phyloP scores from a whole-genome alignment of 2,113 vertebrate genomes.

The Turdus rufiventris region DNA sequence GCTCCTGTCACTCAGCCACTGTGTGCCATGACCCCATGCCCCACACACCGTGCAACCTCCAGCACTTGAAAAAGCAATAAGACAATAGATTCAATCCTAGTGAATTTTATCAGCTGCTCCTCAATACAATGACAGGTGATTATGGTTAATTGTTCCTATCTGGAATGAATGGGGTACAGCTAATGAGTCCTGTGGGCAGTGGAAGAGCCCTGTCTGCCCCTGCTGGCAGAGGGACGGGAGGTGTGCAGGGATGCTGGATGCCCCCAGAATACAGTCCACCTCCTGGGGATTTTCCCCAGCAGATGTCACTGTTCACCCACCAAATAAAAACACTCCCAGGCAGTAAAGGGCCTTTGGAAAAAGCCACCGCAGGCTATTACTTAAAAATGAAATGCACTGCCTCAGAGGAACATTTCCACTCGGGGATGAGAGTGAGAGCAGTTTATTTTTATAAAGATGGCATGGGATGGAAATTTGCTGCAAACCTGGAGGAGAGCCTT shows the following conservation, averaged over 20 bases:
- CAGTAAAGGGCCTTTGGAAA: not conserved
- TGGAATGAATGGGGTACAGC: not conserved
- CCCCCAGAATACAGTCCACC: not conserved
- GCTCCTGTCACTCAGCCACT: rapidly evolving
- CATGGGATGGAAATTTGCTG: not conserved
- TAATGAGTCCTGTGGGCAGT: not conserved
- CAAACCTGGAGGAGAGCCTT: not conserved
- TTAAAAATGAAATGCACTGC: not conserved
- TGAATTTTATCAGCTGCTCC: not conserved
- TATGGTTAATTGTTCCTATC: not conserved
- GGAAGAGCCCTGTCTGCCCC: not conserved
- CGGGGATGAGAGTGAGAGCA: not conserved
- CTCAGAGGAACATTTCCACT: not conserved
- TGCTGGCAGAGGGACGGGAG: too few relatives aligned
- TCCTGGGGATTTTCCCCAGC: not conserved
- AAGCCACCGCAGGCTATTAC: not conserved
- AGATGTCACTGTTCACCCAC: constrained; percentile 69
- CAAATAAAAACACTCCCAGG: not conserved
- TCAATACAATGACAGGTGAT: not conserved
- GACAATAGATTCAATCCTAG: not conserved
- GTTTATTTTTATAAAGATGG: constrained; percentile 2
- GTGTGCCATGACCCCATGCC: not conserved
- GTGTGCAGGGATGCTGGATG: not conserved
- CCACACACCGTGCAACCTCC: not conserved
- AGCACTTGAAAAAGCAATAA: not conserved